Conservation (phyloP, 2,113 vertebrate genomes). For the Tetraodon nigroviridis region DNA sequence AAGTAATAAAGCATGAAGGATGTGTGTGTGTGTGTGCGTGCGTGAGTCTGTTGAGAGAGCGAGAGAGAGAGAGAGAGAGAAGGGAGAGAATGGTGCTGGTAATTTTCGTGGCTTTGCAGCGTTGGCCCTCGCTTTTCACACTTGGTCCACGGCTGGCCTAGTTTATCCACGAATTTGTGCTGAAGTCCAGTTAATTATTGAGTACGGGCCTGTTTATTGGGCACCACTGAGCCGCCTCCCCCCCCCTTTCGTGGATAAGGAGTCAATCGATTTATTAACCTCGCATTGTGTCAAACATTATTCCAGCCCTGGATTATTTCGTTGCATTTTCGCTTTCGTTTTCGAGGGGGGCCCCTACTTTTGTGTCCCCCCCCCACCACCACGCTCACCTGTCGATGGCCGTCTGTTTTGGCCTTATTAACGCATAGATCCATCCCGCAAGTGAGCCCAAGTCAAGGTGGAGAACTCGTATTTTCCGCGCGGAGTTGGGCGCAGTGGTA, state of each 20-base stretch:
- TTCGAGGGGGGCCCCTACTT: slow-evolving; percentile 47
- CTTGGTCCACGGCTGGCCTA: slow-evolving; percentile 62
- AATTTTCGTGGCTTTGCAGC: slow-evolving; percentile 60
- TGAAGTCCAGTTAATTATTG: slow-evolving; percentile 70
- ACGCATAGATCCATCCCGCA: slow-evolving; percentile 72
- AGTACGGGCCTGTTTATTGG: slow-evolving; percentile 70
- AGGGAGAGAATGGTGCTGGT: slow-evolving; percentile 45
- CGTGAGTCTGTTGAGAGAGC: slow-evolving; percentile 29
- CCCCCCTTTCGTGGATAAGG: slow-evolving; percentile 63
- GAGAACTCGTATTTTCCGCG: slow-evolving; percentile 69
- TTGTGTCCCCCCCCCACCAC: too few species aligned
- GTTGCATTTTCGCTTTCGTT: background rate
- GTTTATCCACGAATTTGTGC: slow-evolving; percentile 68
- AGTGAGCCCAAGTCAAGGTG: slow-evolving; percentile 50
- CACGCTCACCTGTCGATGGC: slow-evolving; percentile 64
- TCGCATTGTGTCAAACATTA: slow-evolving; percentile 59
- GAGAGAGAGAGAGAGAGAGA: slow-evolving; percentile 8
- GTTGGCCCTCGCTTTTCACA: slow-evolving; percentile 51
- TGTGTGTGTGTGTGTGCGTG: slow-evolving; percentile 52
- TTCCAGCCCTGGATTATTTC: slow-evolving; percentile 34
- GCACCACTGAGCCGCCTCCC: slow-evolving; percentile 60
- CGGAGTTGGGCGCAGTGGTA: slow-evolving; percentile 74
- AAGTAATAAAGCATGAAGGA: slow-evolving; percentile 76
- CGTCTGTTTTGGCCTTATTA: slow-evolving; percentile 68
- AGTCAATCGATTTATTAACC: slow-evolving; percentile 70